These are phyloP conservation scores for Zoanthus sociatus DNA, from an alignment of 92 coral and sea anemone species.

Conservation along the genomic window DNA sequence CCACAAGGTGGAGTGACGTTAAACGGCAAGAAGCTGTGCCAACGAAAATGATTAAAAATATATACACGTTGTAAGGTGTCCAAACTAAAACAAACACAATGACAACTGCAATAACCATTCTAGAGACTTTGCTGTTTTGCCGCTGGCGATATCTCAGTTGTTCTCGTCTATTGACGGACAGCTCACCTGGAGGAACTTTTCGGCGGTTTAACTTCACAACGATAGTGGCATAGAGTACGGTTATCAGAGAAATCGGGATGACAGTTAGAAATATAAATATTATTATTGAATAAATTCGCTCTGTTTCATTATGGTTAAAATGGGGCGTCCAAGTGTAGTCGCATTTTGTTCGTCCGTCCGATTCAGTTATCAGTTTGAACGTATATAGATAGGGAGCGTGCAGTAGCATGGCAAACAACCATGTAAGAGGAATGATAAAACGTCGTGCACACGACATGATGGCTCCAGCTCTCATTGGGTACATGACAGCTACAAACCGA, in stretches of 20 bases:
- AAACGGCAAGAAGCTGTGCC: slow-evolving; percentile 54
- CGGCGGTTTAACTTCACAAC: slow-evolving; percentile 47
- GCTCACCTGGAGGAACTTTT: slow-evolving; percentile 53
- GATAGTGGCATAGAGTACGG: slow-evolving; percentile 55
- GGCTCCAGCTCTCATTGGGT: slow-evolving; percentile 64
- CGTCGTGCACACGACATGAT: slow-evolving; percentile 36
- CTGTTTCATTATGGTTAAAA: slow-evolving; percentile 25
- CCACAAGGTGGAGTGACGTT: slow-evolving; percentile 18
- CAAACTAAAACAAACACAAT: slow-evolving; percentile 64
- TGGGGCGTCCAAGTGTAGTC: slow-evolving; percentile 40
- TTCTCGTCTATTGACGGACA: slow-evolving; percentile 25
- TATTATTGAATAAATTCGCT: slow-evolving; percentile 35
- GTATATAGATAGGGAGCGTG: slow-evolving; percentile 58
- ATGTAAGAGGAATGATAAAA: slow-evolving; percentile 57
- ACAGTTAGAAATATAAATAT: slow-evolving; percentile 56
- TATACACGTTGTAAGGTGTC: slow-evolving; percentile 63
- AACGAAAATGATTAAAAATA: slow-evolving; percentile 42
- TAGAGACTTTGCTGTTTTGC: slow-evolving; percentile 69
- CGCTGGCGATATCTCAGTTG: slow-evolving; percentile 36
- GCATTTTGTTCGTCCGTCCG: slow-evolving; percentile 25
- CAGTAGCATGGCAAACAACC: slow-evolving; percentile 56
- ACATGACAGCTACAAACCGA: slow-evolving; percentile 70
- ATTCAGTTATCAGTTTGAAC: slow-evolving; percentile 21
- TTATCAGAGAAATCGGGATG: slow-evolving; percentile 58
- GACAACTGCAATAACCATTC: slow-evolving; percentile 65